These are phyloP conservation scores for Botia kubotai DNA, from an alignment of 2,797 vertebrate species.

Conservation along the genomic window DNA sequence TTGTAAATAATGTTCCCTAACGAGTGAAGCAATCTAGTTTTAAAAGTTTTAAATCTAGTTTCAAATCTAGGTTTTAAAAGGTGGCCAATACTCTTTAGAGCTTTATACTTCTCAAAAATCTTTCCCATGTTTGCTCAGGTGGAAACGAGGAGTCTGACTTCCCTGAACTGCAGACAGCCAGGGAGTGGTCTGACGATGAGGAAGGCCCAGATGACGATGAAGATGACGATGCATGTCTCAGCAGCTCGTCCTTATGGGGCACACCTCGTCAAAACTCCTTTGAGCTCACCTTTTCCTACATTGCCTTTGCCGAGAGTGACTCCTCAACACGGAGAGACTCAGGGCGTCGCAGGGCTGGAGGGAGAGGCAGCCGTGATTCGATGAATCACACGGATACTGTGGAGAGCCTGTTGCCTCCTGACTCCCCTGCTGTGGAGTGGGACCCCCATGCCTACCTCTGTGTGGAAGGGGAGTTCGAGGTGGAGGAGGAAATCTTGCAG, in stretches of 20 bases:
- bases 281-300: conserved; percentile 92
- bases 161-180: conserved; percentile 86
- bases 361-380: conserved; percentile 65
- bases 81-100: neutral
- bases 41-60: too few species aligned
- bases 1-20: too few species aligned
- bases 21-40: too few species aligned
- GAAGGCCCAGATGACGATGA: conserved; percentile 69
- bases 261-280: conserved; percentile 82
- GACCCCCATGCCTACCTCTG: conserved; percentile 69
- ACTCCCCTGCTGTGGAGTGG: conserved; percentile 80
- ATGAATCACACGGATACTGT: conserved; percentile 78
- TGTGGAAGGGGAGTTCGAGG: conserved; percentile 69
- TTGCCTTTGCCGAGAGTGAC: conserved; percentile 83
- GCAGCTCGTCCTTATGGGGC: conserved; percentile 83
- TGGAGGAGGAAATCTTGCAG: conserved; percentile 55
- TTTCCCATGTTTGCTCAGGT: conserved; percentile 68
- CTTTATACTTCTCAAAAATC: neutral
- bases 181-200: conserved; percentile 88
- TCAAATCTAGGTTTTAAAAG: too few species aligned
- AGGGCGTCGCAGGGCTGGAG: conserved; percentile 56
- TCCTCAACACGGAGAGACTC: conserved; percentile 57
- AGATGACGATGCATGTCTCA: conserved; percentile 61
- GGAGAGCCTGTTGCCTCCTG: conserved; percentile 73
- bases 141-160: conserved; percentile 89